phyloP scores from a whole-genome alignment of 2,888 invertebrate genomes.

The Andrena flavipes region DNA sequence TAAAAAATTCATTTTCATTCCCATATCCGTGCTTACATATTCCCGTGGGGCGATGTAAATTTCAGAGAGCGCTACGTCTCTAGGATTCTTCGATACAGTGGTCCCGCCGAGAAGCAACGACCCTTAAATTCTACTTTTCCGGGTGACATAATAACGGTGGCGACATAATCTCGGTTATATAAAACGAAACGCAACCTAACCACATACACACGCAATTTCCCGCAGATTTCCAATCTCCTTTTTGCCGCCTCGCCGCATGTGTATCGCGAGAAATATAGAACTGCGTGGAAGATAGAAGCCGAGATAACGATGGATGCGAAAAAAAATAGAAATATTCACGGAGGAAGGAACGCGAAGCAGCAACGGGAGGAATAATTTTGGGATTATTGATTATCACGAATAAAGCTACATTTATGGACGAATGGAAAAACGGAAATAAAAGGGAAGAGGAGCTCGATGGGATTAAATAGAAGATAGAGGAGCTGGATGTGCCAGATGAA shows the following conservation, averaged over 20 bases:
- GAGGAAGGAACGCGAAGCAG: background rate
- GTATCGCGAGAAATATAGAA: background rate
- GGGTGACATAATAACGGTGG: conserved; percentile 52
- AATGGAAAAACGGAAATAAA: background rate
- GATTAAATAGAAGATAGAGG: conserved; percentile 4
- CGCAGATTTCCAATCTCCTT: conserved; percentile 79
- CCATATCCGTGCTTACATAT: conserved; percentile 14
- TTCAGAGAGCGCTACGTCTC: background rate
- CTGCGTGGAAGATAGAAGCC: background rate
- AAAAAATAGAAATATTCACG: background rate
- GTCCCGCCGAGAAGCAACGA: conserved; percentile 21
- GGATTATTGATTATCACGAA: too few species aligned
- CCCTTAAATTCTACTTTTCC: conserved; percentile 43
- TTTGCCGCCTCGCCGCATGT: conserved; percentile 2
- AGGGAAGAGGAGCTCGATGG: background rate
- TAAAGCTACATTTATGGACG: background rate
- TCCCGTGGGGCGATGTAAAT: conserved; percentile 7
- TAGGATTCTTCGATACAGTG: conserved; percentile 17
- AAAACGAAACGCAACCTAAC: conserved; percentile 30
- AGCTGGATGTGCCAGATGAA: background rate
- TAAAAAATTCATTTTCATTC: conserved; percentile 39
- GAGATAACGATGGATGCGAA: conserved; percentile 1
- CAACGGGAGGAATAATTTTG: background rate
- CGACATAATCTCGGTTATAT: conserved; percentile 63
- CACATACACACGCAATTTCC: conserved; percentile 61